These are phyloP conservation scores for Chionoecetes opilio DNA, from an alignment of 1,140 invertebrate genomes.

Conservation along the genomic window DNA sequence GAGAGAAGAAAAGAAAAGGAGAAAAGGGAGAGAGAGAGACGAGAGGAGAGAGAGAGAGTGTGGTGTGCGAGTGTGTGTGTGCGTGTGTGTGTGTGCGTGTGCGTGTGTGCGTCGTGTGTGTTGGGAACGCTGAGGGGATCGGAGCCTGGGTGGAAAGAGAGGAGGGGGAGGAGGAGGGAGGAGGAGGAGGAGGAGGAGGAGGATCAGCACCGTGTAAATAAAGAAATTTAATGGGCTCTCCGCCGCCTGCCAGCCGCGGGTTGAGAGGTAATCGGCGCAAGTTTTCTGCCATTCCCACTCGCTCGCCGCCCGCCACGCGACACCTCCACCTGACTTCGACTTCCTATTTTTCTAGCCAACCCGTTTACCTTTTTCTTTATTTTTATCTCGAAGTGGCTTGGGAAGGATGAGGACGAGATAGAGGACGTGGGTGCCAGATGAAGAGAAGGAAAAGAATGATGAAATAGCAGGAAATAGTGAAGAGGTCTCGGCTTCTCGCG, in stretches of 20 bases:
- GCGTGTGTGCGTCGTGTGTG: too few relatives aligned
- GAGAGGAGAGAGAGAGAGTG: neutral
- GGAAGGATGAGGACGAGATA: neutral
- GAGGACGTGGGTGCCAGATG: neutral
- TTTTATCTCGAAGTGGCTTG: constrained; percentile 12
- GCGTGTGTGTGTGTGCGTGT: too few relatives aligned
- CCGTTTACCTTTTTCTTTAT: constrained; percentile 8
- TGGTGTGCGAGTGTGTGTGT: too few relatives aligned
- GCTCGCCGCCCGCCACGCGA: constrained; percentile 10
- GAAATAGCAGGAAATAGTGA: neutral
- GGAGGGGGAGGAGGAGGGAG: neutral
- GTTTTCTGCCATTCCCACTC: constrained; percentile 55
- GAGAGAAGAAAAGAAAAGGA: too few relatives aligned
- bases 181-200: neutral
- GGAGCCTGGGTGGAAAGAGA: too few relatives aligned
- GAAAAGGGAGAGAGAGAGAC: too few relatives aligned
- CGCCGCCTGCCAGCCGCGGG: constrained; percentile 59
- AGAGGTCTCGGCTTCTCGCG: too few relatives aligned
- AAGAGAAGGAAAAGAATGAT: neutral
- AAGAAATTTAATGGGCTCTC: constrained; percentile 46
- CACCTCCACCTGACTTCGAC: neutral
- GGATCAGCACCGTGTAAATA: neutral
- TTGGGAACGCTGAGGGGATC: too few relatives aligned
- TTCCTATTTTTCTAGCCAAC: neutral
- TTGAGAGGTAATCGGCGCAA: constrained; percentile 55